Percentiles rank a stretch among this genome's conserved stretches.
phyloP scores from a whole-genome alignment of 2,113 vertebrate species.

The Addax nasomaculatus region DNA sequence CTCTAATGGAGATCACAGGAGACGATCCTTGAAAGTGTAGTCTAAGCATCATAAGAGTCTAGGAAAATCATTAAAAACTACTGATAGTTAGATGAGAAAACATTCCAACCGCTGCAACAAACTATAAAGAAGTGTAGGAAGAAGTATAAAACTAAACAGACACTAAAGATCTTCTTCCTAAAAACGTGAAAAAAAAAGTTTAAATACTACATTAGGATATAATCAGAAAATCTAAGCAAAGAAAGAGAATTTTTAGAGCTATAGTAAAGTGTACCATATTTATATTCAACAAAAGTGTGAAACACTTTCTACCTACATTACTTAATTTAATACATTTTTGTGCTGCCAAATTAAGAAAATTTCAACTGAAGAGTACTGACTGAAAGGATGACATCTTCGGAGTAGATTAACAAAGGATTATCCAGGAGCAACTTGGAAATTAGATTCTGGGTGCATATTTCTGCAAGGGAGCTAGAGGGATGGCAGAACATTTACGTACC shows the following conservation, averaged over 20 bases:
- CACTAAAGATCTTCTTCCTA: background rate
- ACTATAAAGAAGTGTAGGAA: background rate
- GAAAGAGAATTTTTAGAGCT: background rate
- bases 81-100: background rate
- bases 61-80: background rate
- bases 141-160: background rate
- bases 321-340: background rate
- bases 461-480: background rate
- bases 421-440: background rate
- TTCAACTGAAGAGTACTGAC: background rate
- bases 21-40: background rate
- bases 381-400: background rate
- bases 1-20: background rate
- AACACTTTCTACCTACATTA: background rate
- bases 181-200: background rate
- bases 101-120: background rate
- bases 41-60: background rate
- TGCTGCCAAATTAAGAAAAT: background rate
- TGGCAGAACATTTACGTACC: accelerated
- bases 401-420: background rate
- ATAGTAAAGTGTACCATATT: background rate
- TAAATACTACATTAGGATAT: background rate
- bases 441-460: background rate
- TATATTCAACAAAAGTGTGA: background rate
- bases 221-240: background rate